Base-by-base conservation (phyloP, 2,797 vertebrate genomes). In the Cynodonichthys magdalenae region DNA sequence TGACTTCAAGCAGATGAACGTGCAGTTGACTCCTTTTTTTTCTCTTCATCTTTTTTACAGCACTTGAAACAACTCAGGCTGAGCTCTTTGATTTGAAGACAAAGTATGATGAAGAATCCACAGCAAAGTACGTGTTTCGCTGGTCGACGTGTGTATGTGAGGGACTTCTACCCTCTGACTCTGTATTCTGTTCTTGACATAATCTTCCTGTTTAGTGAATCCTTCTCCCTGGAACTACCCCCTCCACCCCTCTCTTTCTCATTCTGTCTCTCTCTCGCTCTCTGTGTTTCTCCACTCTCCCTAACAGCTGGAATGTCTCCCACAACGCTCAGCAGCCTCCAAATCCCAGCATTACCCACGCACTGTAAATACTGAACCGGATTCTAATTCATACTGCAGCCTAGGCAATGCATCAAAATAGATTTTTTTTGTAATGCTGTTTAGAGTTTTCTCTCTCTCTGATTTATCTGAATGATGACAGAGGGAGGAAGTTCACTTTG, bases 51-150 rank as follows among this genome's bases (percentile, higher is more conserved):
- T 87, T 42, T 82, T 59, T 85, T 74, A 66, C 92, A 99, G 97
- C 95, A 90, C 94, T 99, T 93, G 96, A 98, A 93, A 95, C 95
- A 91, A 98, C 97, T 92, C 96, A 95, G 94, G 94, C 96, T 80
- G 96, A 99, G 85, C 95, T 99, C 89, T 99, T 99, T 91, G 97
- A 99, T 94, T 94, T 99, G 93, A 99, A 99, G 95, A 94, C 96
- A 86, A 99, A 99, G 91, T 98, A 98, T 3, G 97, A 99, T 74
- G 97, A 99, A 92, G 97, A 99, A 90, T 96, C 95, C 75, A 96
- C 96, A 79, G 97, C 97, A 89, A 99, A 99, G 97, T 99, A 95
- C 90, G 97, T 94, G 67, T 83, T 56, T 69, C 1, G 29, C 53
- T 71, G 69, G 75, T 80, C 53, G 81, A 28, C 75, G 65, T 71